Conservation (phyloP, 2,113 vertebrate genomes). For the Alligator mississippiensis region DNA sequence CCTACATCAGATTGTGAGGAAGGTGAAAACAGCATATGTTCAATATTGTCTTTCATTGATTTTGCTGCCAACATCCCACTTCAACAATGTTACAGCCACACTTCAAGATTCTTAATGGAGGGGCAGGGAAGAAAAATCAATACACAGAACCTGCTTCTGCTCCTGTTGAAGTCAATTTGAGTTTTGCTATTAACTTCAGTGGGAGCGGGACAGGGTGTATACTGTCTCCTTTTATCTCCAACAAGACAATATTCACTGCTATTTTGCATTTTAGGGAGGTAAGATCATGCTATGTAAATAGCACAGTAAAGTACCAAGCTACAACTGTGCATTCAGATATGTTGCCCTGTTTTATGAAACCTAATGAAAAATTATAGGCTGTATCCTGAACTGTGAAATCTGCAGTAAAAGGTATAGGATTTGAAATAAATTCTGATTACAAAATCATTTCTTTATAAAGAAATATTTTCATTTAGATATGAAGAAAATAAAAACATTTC, state of each 20-base stretch:
- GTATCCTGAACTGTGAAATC: neutral
- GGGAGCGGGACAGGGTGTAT: constrained; percentile 53
- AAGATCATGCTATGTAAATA: neutral
- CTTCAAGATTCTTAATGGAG: constrained; percentile 72
- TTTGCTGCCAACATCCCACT: constrained; percentile 71
- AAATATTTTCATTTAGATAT: constrained; percentile 29
- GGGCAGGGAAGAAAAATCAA: constrained; percentile 72
- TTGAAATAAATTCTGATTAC: constrained; percentile 62
- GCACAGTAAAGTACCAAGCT: neutral
- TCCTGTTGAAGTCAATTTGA: constrained; percentile 37
- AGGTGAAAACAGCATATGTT: constrained; percentile 62
- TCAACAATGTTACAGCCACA: constrained; percentile 64
- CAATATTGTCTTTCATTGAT: constrained; percentile 74
- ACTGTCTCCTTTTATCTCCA: constrained; percentile 64
- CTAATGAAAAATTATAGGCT: constrained; percentile 51
- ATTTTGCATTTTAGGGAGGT: neutral
- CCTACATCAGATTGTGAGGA: constrained; percentile 62
- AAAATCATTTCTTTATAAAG: constrained; percentile 45
- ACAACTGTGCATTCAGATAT: neutral
- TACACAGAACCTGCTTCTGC: constrained; percentile 65
- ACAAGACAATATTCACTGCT: neutral
- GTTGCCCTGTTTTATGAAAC: constrained; percentile 12
- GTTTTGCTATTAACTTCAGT: constrained; percentile 67
- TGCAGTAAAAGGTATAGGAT: constrained; percentile 50
- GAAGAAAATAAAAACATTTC: constrained; percentile 41